phyloP scores from a whole-genome alignment of 2,888 invertebrate genomes.

The Cylindroiulus punctatus region DNA sequence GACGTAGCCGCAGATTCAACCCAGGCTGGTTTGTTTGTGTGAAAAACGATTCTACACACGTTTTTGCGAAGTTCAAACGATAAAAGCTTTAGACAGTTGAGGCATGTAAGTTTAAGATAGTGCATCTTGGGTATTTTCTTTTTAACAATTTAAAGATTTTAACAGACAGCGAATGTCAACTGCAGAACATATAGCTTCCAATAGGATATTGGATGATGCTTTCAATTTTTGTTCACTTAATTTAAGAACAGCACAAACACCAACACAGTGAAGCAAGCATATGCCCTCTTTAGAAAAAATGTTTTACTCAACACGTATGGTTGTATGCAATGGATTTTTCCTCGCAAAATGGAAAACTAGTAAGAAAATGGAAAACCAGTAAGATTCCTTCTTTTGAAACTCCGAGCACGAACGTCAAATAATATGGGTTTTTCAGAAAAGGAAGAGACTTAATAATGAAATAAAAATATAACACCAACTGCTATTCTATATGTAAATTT shows the following conservation, averaged over 20 bases:
- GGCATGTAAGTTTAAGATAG: background rate
- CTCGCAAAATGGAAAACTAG: constrained; percentile 9
- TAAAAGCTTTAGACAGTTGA: constrained; percentile 1
- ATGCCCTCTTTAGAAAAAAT: background rate
- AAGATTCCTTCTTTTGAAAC: constrained; percentile 14
- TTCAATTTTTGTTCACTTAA: background rate
- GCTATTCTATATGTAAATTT: constrained; percentile 20
- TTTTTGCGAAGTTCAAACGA: background rate
- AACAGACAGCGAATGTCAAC: background rate
- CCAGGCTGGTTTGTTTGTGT: background rate
- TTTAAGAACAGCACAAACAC: background rate
- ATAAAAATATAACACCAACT: constrained; percentile 2
- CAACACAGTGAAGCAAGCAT: background rate
- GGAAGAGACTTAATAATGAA: constrained; percentile 5
- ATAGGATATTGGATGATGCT: background rate
- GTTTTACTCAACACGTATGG: background rate
- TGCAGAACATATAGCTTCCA: background rate
- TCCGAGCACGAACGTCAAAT: constrained; percentile 35
- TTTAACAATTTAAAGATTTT: background rate
- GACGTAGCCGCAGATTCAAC: background rate
- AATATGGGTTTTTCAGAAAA: background rate
- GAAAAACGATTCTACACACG: background rate
- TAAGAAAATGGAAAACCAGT: background rate
- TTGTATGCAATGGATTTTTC: background rate
- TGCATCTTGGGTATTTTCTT: background rate